These are phyloP conservation scores for Drosophila sproati DNA, from an alignment of 1,140 invertebrate genomes.

Conservation along the genomic window DNA sequence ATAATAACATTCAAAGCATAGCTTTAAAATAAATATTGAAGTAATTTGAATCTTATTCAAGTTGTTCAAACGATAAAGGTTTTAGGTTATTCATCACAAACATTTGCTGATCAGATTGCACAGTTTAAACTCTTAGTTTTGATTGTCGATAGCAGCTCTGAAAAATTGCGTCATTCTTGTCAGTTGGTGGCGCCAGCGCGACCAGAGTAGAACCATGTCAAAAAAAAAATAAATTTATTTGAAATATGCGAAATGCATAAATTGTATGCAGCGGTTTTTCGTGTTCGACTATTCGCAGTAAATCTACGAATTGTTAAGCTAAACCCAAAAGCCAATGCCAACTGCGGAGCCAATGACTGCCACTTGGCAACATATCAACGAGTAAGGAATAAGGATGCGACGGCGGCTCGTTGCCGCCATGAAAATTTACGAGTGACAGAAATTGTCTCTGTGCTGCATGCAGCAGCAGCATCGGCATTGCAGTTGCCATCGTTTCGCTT, in stretches of 20 bases:
- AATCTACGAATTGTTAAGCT: constrained; percentile 71
- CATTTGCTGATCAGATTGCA: neutral
- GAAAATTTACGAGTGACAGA: constrained; percentile 77
- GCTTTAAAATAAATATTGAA: no score
- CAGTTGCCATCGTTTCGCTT: constrained; percentile 7
- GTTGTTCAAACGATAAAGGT: no score
- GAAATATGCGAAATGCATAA: constrained; percentile 67
- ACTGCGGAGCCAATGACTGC: constrained; percentile 73
- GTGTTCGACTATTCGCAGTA: constrained; percentile 56
- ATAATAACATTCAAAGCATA: no score
- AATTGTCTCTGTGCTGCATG: constrained; percentile 66
- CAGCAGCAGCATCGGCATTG: constrained; percentile 32
- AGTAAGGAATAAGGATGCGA: constrained; percentile 57
- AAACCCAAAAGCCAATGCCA: constrained; percentile 62
- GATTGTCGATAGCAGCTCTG: constrained; percentile 31
- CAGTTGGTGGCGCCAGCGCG: constrained; percentile 57
- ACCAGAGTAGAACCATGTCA: constrained; percentile 10
- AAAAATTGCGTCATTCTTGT: constrained; percentile 52
- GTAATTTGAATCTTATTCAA: no score
- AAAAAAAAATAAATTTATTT: constrained; percentile 33
- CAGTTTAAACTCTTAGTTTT: constrained; percentile 12
- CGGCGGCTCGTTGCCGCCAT: constrained; percentile 76
- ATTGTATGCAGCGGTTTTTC: constrained; percentile 54
- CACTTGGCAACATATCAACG: constrained; percentile 74
- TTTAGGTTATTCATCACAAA: no score